These are phyloP conservation scores for Candoia aspera DNA, from an alignment of 2,113 vertebrate species.

Conservation along the genomic window DNA sequence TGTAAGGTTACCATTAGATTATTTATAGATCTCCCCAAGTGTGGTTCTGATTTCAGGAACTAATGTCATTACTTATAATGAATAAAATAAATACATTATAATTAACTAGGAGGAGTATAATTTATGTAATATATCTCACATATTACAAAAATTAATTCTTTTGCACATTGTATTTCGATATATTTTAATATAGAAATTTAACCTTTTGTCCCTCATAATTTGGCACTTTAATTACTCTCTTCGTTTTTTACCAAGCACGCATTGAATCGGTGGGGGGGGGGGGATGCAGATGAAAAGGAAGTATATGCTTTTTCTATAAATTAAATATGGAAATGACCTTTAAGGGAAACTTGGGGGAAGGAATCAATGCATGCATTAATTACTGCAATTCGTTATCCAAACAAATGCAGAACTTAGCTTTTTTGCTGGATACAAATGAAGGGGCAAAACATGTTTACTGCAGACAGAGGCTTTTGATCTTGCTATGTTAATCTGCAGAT, in stretches of 20 bases:
- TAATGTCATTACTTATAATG: neutral
- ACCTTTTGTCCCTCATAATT: constrained; percentile 29
- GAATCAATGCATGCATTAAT: constrained; percentile 97
- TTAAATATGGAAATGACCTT: constrained; percentile 95
- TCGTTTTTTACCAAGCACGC: neutral
- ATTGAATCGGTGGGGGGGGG: constrained; percentile 53
- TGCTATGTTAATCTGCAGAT: constrained; percentile 88
- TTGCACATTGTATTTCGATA: neutral
- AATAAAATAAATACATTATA: neutral
- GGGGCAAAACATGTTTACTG: constrained; percentile 78
- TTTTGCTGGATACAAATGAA: constrained; percentile 87
- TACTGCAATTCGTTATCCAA: constrained; percentile 97
- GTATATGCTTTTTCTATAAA: constrained; percentile 84
- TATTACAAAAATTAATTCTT: constrained; percentile 18
- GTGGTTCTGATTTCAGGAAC: neutral
- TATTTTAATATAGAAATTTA: constrained; percentile 40
- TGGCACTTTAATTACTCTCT: constrained; percentile 34
- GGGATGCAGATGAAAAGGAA: constrained; percentile 67
- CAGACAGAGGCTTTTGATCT: constrained; percentile 88
- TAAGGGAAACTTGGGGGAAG: constrained; percentile 82
- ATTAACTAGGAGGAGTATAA: neutral
- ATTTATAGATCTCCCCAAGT: neutral
- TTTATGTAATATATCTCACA: neutral
- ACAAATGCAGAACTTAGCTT: constrained; percentile 88
- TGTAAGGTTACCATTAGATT: neutral